Percentiles rank a stretch among this genome's conserved stretches.
These are phyloP conservation scores for Leptodactylus fallax DNA, from an alignment of 2,797 vertebrate genomes.

Conservation along the genomic window DNA sequence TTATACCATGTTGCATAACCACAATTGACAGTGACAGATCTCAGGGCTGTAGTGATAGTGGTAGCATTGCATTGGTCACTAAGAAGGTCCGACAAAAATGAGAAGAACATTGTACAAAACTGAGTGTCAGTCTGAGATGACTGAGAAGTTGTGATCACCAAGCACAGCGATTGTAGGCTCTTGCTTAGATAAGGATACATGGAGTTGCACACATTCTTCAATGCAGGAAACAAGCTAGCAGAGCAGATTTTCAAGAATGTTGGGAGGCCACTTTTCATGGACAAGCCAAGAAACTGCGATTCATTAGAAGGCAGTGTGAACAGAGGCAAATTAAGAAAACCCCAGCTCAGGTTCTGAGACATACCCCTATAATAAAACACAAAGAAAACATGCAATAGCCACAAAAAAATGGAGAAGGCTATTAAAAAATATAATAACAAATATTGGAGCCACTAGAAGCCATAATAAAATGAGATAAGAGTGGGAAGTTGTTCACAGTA, in stretches of 20 bases:
- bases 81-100: slow-evolving; percentile 33
- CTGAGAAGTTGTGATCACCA: background rate
- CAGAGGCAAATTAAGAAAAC: slow-evolving; percentile 44
- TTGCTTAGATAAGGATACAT: background rate
- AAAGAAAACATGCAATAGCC: background rate
- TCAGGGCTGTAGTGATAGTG: background rate
- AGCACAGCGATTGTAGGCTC: slow-evolving; percentile 29
- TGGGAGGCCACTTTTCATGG: slow-evolving; percentile 26
- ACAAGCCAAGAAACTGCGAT: slow-evolving; percentile 22
- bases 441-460: too few species aligned
- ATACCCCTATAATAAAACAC: slow-evolving; percentile 49
- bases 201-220: slow-evolving; percentile 25
- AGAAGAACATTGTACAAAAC: slow-evolving; percentile 35
- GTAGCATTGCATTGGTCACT: slow-evolving; percentile 23
- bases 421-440: too few species aligned
- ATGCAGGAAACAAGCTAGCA: slow-evolving; percentile 29
- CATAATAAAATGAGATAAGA: too few species aligned
- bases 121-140: slow-evolving; percentile 21
- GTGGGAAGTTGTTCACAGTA: background rate
- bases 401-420: background rate
- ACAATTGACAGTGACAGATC: slow-evolving; percentile 28
- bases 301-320: background rate
- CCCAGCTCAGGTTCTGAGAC: slow-evolving; percentile 54
- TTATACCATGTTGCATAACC: slow-evolving; percentile 37
- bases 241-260: slow-evolving; percentile 30